Conservation (phyloP, 2,888 invertebrate genomes). For the Empis stercorea region DNA sequence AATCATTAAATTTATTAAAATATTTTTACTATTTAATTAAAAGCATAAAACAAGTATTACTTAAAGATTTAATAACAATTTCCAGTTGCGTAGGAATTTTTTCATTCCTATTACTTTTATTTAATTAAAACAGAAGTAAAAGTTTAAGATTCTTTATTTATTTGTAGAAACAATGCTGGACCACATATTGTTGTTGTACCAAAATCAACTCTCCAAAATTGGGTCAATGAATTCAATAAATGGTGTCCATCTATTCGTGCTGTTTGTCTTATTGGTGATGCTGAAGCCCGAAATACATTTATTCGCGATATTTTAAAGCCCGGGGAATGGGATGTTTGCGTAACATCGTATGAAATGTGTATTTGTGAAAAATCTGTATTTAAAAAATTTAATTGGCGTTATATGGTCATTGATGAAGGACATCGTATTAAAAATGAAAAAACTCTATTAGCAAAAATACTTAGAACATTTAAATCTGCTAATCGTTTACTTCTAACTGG, state of each 20-base stretch:
- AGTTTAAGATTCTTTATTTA: background rate
- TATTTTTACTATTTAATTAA: too few relatives aligned
- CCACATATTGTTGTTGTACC: conserved; percentile 99
- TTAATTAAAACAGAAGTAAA: too few relatives aligned
- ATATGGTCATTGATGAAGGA: conserved; percentile 99
- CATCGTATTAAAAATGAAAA: conserved; percentile 99
- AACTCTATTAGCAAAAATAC: conserved; percentile 91
- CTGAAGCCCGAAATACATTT: conserved; percentile 77
- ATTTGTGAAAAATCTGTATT: conserved; percentile 92
- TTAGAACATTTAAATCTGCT: conserved; percentile 92
- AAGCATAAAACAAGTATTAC: too few relatives aligned
- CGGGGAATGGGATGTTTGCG: conserved; percentile 95
- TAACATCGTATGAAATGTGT: conserved; percentile 98
- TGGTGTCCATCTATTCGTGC: conserved; percentile 91
- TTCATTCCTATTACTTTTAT: too few relatives aligned
- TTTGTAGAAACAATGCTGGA: conserved; percentile 74
- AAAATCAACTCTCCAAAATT: conserved; percentile 95
- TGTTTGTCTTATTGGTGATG: conserved; percentile 91
- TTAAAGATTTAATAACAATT: too few relatives aligned
- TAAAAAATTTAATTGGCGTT: conserved; percentile 97
- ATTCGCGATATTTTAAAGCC: conserved; percentile 84
- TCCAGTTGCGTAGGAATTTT: too few relatives aligned
- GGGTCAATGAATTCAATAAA: conserved; percentile 95
- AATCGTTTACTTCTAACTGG: conserved; percentile 91
- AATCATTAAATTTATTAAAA: too few relatives aligned